Base-by-base conservation (phyloP, 1,140 invertebrate species). In the Drosophila sp. region DNA sequence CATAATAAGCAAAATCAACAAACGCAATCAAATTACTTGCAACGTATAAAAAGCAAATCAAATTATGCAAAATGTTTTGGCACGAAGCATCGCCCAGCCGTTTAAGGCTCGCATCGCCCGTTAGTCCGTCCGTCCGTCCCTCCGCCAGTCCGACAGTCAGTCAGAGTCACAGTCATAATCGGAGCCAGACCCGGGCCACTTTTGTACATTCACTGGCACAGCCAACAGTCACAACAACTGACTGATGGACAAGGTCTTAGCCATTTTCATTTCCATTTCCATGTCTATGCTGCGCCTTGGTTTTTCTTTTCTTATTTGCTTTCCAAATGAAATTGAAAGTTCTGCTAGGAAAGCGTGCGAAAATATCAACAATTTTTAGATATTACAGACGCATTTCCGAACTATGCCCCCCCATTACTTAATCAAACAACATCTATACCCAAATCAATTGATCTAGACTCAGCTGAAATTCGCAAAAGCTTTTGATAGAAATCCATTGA, bases 1-100 rank as follows among this genome's bases (percentile, higher is more conserved):
- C 82, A 86, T 86, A 86, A 80, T 50, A 50, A 50, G 44, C 80
- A 71, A 78, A 85, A 74, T 84, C 77, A 77, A 69, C 80, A 74
- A 50, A 84, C 67, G 81, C 72, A 71, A 84, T 80, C 70, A 79
- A 84, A 84, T 79, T 77, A 54, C 80, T 47, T 57, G 62, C 63
- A 65, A 78, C 32, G 66, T 61, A 56, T 64, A 60, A 73, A 80
- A 79, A 67, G 67, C 78, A 72, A 78, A 72, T 60, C 66, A 70
- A 80, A 86, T 76, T 86, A 86, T 80, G 82, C 82, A 86, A 81
- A 81, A 85, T 78, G 75, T 71, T 77, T 77, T 77, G 67, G 67
- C 75, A 77, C 66, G 67, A 71, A 77, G 73, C 72, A 38, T 55
- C 35, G 40, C 44, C 64, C 69, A 60, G 70, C 70, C 76, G 55